Evolutionary conservation across 92 coral and sea anemone genomes (phyloP).

Genomic region (Palythoa heliodiscus): DNA sequence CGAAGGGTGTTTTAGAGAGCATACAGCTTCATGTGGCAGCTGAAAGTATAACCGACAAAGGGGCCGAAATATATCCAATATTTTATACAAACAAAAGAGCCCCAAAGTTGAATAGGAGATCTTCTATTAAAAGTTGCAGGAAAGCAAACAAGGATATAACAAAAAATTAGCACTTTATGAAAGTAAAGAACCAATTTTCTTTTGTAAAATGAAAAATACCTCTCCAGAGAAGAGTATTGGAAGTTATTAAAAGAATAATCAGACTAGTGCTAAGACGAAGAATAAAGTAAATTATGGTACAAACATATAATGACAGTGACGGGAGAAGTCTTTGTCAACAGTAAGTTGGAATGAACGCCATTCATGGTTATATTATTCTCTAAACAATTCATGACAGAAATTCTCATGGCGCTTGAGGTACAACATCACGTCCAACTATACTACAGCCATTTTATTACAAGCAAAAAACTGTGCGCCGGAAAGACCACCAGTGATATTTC

Average conservation of each 20-base stretch:
- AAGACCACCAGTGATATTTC: too few relatives aligned
- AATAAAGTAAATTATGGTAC: not conserved
- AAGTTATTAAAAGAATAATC: not conserved
- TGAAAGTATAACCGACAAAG: constrained; percentile 11
- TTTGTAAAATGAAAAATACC: not conserved
- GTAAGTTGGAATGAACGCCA: too few relatives aligned
- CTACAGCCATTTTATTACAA: too few relatives aligned
- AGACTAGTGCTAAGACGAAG: not conserved
- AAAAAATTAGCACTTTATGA: not conserved
- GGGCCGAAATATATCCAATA: constrained; percentile 18
- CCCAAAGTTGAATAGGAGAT: not conserved
- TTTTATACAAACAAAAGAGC: constrained; percentile 15
- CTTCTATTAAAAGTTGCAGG: not conserved
- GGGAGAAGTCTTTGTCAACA: too few relatives aligned
- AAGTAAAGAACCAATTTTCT: not conserved
- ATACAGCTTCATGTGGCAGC: constrained; percentile 1
- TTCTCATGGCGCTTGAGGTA: too few relatives aligned
- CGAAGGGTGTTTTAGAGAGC: not conserved
- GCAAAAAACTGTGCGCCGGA: too few relatives aligned
- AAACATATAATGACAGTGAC: too few relatives aligned
- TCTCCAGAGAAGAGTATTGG: not conserved
- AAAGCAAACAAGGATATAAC: constrained; percentile 7
- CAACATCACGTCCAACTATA: too few relatives aligned
- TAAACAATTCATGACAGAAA: too few relatives aligned
- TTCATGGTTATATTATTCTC: too few relatives aligned